Evolutionary conservation across 1,140 invertebrate species (phyloP).

Genomic region (Lordiphosa collinella): DNA sequence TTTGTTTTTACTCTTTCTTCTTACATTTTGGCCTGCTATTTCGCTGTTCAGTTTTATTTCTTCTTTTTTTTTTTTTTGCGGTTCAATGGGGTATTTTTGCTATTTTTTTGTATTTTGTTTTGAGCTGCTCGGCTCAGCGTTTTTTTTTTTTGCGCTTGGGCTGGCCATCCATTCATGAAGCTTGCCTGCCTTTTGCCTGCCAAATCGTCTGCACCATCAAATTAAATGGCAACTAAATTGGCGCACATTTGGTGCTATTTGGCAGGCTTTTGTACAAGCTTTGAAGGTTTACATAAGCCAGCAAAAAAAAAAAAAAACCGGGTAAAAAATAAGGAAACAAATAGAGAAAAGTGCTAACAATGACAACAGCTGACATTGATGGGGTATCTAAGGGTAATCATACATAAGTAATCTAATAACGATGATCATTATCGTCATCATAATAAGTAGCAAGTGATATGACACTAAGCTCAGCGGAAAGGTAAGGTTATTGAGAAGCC

Average conservation of each 20-base stretch:
- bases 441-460: slow-evolving; percentile 46
- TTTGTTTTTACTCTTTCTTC: slow-evolving; percentile 11
- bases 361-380: slow-evolving; percentile 55
- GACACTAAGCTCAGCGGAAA: slow-evolving; percentile 24
- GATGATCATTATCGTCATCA: slow-evolving; percentile 40
- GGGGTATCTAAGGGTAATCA: slow-evolving; percentile 13
- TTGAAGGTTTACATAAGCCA: slow-evolving; percentile 37
- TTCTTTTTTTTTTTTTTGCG: slow-evolving; percentile 1
- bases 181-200: slow-evolving; percentile 48
- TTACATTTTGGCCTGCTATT: slow-evolving; percentile 41
- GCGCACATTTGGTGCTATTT: slow-evolving; percentile 63
- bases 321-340: slow-evolving; percentile 7
- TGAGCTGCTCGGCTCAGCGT: slow-evolving; percentile 44
- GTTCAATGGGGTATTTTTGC: slow-evolving; percentile 14
- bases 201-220: slow-evolving; percentile 59
- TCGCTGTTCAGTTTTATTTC: slow-evolving; percentile 41
- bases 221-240: slow-evolving; percentile 71
- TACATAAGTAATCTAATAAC: slow-evolving; percentile 29
- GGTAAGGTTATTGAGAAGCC: too few species aligned
- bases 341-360: slow-evolving; percentile 34
- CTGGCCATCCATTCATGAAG: slow-evolving; percentile 40
- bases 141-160: slow-evolving; percentile 18
- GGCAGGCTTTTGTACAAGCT: slow-evolving; percentile 56
- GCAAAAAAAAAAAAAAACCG: neutral
- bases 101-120: slow-evolving; percentile 11